A percentile compares a stretch with the other conserved stretches of the same genome.
phyloP scores from a whole-genome alignment of 2,113 vertebrate species.

The Toxotes chatareus region DNA sequence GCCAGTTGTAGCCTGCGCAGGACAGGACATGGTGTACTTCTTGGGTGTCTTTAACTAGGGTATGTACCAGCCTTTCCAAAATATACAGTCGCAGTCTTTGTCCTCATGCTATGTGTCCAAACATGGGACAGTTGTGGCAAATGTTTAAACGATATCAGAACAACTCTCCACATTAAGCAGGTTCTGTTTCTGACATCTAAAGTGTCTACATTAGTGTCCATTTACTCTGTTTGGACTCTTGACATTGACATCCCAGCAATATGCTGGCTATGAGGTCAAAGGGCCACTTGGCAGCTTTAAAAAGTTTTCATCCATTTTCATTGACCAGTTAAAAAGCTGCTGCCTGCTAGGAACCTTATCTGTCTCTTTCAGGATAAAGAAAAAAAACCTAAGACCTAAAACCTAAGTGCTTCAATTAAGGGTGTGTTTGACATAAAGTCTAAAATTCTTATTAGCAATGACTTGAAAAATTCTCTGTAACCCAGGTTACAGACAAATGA shows the following conservation, averaged over 20 bases:
- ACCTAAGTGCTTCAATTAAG: slow-evolving; percentile 29
- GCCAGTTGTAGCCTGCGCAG: slow-evolving; percentile 3
- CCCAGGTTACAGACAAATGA: slow-evolving; percentile 1
- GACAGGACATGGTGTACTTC: neutral
- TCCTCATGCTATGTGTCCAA: neutral
- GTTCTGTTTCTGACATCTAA: no score
- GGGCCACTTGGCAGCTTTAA: slow-evolving; percentile 24
- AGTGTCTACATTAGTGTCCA: neutral
- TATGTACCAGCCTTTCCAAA: neutral
- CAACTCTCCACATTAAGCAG: no score
- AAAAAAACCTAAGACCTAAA: neutral
- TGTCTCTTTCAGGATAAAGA: slow-evolving; percentile 5
- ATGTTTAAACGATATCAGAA: no score
- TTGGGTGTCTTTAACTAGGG: neutral
- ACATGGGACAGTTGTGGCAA: neutral
- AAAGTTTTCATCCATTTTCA: slow-evolving; percentile 14
- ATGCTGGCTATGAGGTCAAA: neutral
- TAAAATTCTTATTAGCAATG: slow-evolving; percentile 1
- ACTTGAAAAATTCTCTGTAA: neutral
- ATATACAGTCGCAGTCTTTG: neutral
- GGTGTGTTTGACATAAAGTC: neutral
- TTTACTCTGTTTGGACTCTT: neutral
- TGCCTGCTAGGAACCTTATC: neutral
- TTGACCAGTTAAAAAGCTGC: slow-evolving; percentile 1
- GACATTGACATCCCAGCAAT: neutral